These are phyloP conservation scores for honey bee (Apis mellifera) DNA, from an alignment of 1,140 invertebrate genomes.

Conservation along the genomic window DNA sequence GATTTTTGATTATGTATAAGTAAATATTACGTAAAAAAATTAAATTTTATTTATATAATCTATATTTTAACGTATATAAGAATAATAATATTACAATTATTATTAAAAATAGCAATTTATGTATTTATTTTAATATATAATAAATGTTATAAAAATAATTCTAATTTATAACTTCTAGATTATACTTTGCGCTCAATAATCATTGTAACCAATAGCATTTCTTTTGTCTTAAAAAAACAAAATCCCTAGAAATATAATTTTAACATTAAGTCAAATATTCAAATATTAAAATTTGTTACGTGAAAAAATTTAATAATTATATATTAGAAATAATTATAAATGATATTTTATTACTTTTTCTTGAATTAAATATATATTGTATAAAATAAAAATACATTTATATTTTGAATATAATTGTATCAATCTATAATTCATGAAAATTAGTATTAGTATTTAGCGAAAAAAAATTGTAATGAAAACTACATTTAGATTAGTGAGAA, in stretches of 20 bases:
- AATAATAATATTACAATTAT: too few relatives aligned
- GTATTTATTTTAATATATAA: background rate
- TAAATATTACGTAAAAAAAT: conserved; percentile 43
- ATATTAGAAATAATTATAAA: background rate
- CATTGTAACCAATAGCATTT: conserved; percentile 2
- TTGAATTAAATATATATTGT: background rate
- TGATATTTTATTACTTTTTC: background rate
- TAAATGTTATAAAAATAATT: background rate
- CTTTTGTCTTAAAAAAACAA: background rate
- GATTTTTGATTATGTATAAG: conserved; percentile 60
- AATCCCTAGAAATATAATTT: conserved; percentile 9
- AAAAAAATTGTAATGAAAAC: conserved; percentile 2
- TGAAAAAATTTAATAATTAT: background rate
- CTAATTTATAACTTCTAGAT: conserved; percentile 4
- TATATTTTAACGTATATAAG: background rate
- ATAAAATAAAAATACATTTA: background rate
- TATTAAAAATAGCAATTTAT: background rate
- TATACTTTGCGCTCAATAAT: background rate
- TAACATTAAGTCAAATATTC: background rate
- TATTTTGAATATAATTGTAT: background rate
- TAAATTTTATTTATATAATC: background rate
- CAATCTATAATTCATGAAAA: background rate
- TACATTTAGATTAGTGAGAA: background rate
- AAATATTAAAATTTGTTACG: background rate
- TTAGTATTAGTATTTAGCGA: background rate